A percentile compares a stretch with the other conserved stretches of the same genome.
Evolutionary conservation across 2,113 vertebrate genomes (phyloP).

Genomic region (Mus spicilegus): DNA sequence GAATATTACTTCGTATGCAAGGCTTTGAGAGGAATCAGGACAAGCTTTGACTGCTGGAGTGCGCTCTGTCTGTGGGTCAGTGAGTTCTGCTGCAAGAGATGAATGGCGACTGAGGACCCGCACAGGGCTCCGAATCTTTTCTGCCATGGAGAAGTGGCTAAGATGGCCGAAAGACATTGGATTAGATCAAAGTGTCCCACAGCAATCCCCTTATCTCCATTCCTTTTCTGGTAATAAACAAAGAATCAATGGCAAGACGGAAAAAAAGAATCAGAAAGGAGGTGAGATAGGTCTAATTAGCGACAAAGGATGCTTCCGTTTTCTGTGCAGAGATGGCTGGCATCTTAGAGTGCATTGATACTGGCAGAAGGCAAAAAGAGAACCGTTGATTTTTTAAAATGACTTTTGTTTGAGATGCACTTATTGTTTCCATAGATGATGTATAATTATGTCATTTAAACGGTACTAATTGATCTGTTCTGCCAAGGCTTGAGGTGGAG

Average conservation of each 20-base stretch:
- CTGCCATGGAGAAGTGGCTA: not conserved
- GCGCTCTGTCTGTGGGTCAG: not conserved
- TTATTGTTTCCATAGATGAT: conserved; percentile 59
- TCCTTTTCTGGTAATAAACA: not conserved
- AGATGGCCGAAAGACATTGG: not conserved
- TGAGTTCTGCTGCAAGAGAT: not conserved
- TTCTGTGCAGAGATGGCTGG: not conserved
- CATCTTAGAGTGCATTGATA: conserved; percentile 23
- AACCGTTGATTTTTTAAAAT: conserved; percentile 2
- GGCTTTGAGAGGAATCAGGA: not conserved
- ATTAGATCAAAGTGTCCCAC: not conserved
- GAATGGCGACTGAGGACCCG: not conserved
- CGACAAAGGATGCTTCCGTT: not conserved
- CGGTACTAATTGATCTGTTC: conserved; percentile 76
- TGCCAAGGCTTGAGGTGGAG: not conserved
- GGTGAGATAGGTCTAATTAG: not conserved
- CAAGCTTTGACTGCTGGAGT: not conserved
- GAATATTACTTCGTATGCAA: not conserved
- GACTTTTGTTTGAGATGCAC: not conserved
- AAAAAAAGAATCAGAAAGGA: not conserved
- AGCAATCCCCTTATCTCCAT: not conserved
- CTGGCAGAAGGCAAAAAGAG: not conserved
- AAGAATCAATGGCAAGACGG: not conserved
- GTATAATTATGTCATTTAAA: conserved; percentile 59
- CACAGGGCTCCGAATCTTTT: not conserved